phyloP scores from a whole-genome alignment of 2,113 vertebrate genomes.

The Rhinoderma darwinii region DNA sequence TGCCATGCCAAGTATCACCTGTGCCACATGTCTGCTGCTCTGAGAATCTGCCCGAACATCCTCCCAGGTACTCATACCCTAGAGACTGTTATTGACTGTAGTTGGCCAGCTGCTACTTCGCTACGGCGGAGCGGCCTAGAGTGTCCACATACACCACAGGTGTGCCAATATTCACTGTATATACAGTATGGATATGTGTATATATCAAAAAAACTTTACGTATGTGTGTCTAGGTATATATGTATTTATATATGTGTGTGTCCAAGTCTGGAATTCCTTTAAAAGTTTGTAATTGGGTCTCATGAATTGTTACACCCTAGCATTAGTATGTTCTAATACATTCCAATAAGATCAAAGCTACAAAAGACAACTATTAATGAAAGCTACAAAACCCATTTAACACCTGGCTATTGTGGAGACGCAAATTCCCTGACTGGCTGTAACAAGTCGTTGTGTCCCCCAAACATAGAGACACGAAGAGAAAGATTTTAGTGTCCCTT shows the following conservation, averaged over 20 bases:
- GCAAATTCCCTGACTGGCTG: neutral
- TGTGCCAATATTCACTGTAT: too few species aligned
- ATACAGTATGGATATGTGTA: neutral
- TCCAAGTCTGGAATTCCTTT: neutral
- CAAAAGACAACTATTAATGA: neutral
- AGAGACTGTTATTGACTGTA: too few species aligned
- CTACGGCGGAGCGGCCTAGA: too few species aligned
- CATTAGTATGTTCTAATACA: neutral
- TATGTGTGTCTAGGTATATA: neutral
- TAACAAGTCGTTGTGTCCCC: neutral
- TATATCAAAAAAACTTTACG: too few species aligned
- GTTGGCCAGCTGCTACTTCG: too few species aligned
- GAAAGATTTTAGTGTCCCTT: too few species aligned
- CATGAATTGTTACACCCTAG: neutral
- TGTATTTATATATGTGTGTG: neutral
- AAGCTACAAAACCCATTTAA: neutral
- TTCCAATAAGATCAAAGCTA: neutral
- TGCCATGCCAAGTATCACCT: too few species aligned
- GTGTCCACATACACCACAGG: too few species aligned
- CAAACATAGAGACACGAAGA: neutral
- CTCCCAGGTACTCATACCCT: too few species aligned
- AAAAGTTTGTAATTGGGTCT: neutral
- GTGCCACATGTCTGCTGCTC: too few species aligned
- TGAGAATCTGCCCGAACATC: too few species aligned
- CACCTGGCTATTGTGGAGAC: neutral